Conservation (phyloP, 1,140 invertebrate species). For the Gryllus bimaculatus region DNA sequence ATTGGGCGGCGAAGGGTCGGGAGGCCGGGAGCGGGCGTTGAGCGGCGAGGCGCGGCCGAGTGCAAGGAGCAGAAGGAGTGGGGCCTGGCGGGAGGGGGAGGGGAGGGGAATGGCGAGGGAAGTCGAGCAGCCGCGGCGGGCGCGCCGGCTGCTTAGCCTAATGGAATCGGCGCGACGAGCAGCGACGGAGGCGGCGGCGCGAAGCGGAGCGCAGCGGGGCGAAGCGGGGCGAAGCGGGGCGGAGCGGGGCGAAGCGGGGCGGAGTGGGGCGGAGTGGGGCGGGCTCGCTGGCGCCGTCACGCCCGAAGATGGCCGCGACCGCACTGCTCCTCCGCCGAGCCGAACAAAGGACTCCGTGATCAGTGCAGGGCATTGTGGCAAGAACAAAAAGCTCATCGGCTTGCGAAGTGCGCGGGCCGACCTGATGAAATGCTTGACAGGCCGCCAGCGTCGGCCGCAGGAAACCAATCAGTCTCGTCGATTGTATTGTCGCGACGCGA, state of each 20-base stretch:
- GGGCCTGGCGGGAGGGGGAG: too few species aligned
- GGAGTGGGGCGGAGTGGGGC: neutral
- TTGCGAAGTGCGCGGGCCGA: neutral
- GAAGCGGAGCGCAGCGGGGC: neutral
- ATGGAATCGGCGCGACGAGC: neutral
- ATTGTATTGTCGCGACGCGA: too few species aligned
- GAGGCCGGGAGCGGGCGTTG: neutral
- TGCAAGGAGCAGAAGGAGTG: neutral
- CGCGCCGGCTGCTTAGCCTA: neutral
- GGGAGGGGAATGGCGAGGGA: too few species aligned
- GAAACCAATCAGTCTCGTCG: too few species aligned
- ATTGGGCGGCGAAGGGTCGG: neutral
- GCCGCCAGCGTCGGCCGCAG: too few species aligned
- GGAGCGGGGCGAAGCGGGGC: too few species aligned
- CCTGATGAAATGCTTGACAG: neutral
- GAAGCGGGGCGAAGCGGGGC: too few species aligned
- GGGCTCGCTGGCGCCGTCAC: too few species aligned
- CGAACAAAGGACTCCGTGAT: neutral
- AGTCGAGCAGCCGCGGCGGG: too few species aligned
- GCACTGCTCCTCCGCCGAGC: neutral
- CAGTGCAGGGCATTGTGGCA: neutral
- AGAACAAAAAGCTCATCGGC: constrained; percentile 3
- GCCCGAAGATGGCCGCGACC: neutral
- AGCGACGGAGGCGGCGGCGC: neutral
- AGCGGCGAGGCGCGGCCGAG: neutral